phyloP scores from a whole-genome alignment of 2,888 invertebrate species.

The Coronaproctus castanopsis region DNA sequence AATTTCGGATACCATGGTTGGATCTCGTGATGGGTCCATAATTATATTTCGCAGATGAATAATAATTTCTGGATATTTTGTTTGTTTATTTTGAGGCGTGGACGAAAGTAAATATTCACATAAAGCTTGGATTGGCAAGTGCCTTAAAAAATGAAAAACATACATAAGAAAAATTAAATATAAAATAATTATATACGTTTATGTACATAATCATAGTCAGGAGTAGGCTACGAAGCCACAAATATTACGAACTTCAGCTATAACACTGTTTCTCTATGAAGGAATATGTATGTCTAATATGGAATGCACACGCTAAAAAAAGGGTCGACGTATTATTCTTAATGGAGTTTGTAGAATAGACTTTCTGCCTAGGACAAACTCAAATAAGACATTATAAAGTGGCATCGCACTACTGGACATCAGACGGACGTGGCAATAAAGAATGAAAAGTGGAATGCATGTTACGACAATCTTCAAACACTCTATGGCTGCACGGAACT shows the following conservation, averaged over 20 bases:
- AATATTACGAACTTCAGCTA: too few relatives aligned
- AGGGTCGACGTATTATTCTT: not conserved
- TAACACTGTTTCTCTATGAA: not conserved
- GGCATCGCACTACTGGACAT: not conserved
- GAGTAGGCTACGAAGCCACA: too few relatives aligned
- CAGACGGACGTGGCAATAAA: not conserved
- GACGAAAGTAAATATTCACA: conserved; percentile 76
- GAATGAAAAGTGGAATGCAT: not conserved
- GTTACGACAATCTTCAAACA: not conserved
- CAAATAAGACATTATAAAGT: not conserved
- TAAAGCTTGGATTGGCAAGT: conserved; percentile 88
- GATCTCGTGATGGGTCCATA: conserved; percentile 33
- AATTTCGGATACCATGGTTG: conserved; percentile 54
- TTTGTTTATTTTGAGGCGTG: conserved; percentile 38
- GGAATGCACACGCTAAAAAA: not conserved
- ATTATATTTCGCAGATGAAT: conserved; percentile 38
- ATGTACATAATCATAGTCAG: too few relatives aligned
- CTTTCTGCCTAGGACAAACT: not conserved
- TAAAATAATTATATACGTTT: too few relatives aligned
- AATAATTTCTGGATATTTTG: conserved; percentile 56
- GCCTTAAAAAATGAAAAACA: conserved; percentile 31
- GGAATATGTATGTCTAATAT: too few relatives aligned
- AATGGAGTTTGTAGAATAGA: conserved; percentile 1
- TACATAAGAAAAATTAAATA: too few relatives aligned
- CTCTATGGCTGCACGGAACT: not conserved